Evolutionary conservation across 2,888 invertebrate genomes (phyloP).

Genomic region (Noctua comes): DNA sequence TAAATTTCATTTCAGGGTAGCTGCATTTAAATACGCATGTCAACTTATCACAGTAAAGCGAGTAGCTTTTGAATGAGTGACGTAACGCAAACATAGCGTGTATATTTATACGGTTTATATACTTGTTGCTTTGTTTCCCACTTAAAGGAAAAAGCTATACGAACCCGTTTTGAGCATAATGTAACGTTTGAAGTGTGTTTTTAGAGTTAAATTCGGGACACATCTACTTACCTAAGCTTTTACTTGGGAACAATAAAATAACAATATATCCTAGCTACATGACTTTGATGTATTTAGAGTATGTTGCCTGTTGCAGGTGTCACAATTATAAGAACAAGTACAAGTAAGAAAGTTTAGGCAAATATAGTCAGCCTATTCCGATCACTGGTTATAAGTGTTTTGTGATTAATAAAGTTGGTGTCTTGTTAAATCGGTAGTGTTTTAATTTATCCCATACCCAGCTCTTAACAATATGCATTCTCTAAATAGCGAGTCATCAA

Average conservation of each 20-base stretch:
- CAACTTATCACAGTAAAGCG: slow-evolving; percentile 15
- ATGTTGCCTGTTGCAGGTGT: not conserved
- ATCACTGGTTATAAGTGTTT: too few species aligned
- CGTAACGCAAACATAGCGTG: not conserved
- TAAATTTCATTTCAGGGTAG: not conserved
- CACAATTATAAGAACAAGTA: not conserved
- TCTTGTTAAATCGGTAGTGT: too few species aligned
- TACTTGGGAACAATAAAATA: slow-evolving; percentile 21
- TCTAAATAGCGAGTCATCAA: not conserved
- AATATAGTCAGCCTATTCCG: too few species aligned
- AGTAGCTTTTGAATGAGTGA: not conserved
- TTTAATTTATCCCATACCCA: too few species aligned
- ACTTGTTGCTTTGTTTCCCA: slow-evolving; percentile 45
- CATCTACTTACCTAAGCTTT: slow-evolving; percentile 8
- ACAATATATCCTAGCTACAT: not conserved
- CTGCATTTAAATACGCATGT: not conserved
- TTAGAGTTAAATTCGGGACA: slow-evolving; percentile 22
- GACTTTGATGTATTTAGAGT: slow-evolving; percentile 1
- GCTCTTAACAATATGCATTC: not conserved
- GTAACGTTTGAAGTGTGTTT: slow-evolving; percentile 42
- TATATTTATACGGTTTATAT: slow-evolving; percentile 6
- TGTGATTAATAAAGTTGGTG: too few species aligned
- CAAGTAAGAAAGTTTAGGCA: too few species aligned
- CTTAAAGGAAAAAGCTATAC: slow-evolving; percentile 23
- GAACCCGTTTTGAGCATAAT: slow-evolving; percentile 28